phyloP scores from a whole-genome alignment of 1,140 invertebrate genomes.

The Diabrotica undecimpunctata region DNA sequence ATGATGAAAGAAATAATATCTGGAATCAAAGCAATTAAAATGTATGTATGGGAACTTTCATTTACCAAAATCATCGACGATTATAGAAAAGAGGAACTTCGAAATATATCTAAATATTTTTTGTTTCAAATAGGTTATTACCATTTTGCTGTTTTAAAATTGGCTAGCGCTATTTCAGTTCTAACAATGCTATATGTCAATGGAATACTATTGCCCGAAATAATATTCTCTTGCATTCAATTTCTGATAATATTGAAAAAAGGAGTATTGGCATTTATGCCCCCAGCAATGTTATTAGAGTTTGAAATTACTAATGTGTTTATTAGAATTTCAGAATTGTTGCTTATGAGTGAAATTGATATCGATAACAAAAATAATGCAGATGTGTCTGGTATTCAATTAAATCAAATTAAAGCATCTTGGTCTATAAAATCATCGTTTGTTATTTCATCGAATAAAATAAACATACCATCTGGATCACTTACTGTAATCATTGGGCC shows the following conservation, averaged over 20 bases:
- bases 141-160: conserved; percentile 16
- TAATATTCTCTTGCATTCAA: conserved; percentile 65
- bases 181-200: conserved; percentile 66
- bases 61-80: conserved; percentile 43
- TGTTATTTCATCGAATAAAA: conserved; percentile 59
- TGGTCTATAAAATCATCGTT: conserved; percentile 58
- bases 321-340: conserved; percentile 59
- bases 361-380: conserved; percentile 31
- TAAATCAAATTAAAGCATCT: conserved; percentile 52
- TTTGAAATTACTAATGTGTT: conserved; percentile 46
- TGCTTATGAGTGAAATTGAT: conserved; percentile 58
- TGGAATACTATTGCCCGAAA: conserved; percentile 65
- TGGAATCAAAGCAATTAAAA: conserved; percentile 72
- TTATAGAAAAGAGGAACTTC: neutral
- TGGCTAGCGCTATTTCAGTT: conserved; percentile 63
- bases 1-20: conserved; percentile 76
- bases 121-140: neutral
- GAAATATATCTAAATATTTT: neutral
- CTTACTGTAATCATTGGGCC: conserved; percentile 71
- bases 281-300: conserved; percentile 65
- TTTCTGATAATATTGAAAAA: conserved; percentile 63
- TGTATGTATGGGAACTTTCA: conserved; percentile 73
- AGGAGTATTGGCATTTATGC: conserved; percentile 65
- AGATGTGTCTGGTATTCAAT: conserved; percentile 43
- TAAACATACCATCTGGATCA: conserved; percentile 58